Evolutionary conservation across 1,140 invertebrate species (phyloP).

Genomic region (Coelopa frigida): DNA sequence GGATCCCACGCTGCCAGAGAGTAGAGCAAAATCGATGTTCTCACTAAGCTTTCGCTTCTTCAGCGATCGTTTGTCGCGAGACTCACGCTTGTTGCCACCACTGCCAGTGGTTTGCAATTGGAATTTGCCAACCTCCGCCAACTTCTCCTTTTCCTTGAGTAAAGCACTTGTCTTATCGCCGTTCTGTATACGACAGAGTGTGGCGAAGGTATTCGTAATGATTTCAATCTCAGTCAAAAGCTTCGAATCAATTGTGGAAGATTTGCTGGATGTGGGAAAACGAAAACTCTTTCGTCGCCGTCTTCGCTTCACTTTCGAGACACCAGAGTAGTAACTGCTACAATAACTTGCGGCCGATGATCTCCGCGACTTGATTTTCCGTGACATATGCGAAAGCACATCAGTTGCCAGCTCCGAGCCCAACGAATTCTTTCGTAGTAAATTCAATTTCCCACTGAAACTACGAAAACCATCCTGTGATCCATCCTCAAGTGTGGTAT

Average conservation of each 20-base stretch:
- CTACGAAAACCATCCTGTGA: constrained; percentile 15
- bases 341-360: constrained; percentile 41
- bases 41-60: constrained; percentile 39
- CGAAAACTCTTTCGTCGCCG: constrained; percentile 43
- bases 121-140: too few species aligned
- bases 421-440: constrained; percentile 23
- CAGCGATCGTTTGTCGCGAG: constrained; percentile 17
- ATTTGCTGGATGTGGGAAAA: constrained; percentile 16
- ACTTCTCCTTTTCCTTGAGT: too few species aligned
- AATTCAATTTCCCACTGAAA: constrained; percentile 29
- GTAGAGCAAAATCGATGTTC: constrained; percentile 35
- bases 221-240: constrained; percentile 74
- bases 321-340: constrained; percentile 36
- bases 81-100: constrained; percentile 4
- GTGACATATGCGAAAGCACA: constrained; percentile 5
- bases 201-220: constrained; percentile 64
- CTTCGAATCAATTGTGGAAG: constrained; percentile 62
- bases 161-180: too few species aligned
- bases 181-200: constrained; percentile 55
- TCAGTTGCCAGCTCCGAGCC: constrained; percentile 4
- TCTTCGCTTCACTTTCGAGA: constrained; percentile 27
- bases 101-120: too few species aligned
- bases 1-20: constrained; percentile 28
- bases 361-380: constrained; percentile 31
- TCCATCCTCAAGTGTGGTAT: constrained; percentile 8